Evolutionary conservation across 2,888 invertebrate species (phyloP).

Genomic region (Caenorhabditis sp.): DNA sequence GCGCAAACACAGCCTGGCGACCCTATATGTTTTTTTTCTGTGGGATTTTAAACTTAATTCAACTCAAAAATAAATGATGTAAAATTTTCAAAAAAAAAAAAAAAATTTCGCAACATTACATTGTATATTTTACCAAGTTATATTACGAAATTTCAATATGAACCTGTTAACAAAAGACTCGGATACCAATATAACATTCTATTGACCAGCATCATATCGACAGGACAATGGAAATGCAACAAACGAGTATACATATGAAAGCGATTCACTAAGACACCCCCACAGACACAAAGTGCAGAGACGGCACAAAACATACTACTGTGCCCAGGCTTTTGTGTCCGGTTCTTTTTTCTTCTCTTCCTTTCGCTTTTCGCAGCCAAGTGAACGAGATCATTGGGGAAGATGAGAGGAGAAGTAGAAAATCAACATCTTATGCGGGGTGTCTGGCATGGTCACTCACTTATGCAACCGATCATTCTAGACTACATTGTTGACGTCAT

Average conservation of each 20-base stretch:
- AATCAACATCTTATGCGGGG: neutral
- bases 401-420: neutral
- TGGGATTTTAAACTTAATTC: too few relatives aligned
- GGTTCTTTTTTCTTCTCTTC: neutral
- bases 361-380: neutral
- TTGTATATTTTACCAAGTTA: too few relatives aligned
- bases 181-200: too few relatives aligned
- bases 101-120: too few relatives aligned
- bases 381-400: slow-evolving; percentile 4
- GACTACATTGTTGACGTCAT: neutral
- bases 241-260: neutral
- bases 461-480: neutral
- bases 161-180: too few relatives aligned
- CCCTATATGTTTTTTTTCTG: neutral
- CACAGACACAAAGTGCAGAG: slow-evolving; percentile 4
- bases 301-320: slow-evolving; percentile 8
- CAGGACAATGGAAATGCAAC: too few relatives aligned
- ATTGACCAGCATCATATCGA: neutral
- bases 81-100: too few relatives aligned
- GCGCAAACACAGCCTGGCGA: slow-evolving; percentile 65
- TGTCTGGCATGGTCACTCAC: slow-evolving; percentile 1
- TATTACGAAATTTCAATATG: too few relatives aligned
- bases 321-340: slow-evolving; percentile 7
- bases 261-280: too few relatives aligned
- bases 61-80: too few relatives aligned